A percentile compares a stretch with the other conserved stretches of the same genome.
Evolutionary conservation across 2,797 vertebrate species (phyloP).

Genomic region (Crax fasciolata): DNA sequence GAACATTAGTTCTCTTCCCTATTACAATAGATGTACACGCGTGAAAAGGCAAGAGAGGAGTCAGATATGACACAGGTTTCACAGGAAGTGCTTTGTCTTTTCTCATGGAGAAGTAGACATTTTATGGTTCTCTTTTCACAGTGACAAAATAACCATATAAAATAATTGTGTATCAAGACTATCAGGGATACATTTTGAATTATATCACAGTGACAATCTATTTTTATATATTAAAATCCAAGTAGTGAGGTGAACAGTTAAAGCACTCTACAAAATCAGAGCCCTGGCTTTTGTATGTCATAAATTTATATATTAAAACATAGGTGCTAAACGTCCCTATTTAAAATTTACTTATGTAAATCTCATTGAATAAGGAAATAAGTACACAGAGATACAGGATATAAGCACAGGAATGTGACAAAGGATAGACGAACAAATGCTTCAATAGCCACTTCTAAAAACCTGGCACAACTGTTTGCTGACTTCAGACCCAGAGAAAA

Average conservation of each 20-base stretch:
- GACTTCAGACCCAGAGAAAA: neutral
- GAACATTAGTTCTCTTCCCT: neutral
- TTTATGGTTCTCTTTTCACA: neutral
- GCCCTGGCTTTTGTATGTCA: neutral
- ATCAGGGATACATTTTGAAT: neutral
- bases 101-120: neutral
- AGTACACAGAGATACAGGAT: neutral
- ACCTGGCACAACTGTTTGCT: neutral
- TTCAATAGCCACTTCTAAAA: neutral
- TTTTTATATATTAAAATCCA: neutral
- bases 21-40: neutral
- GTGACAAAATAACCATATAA: neutral
- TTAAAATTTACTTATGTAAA: neutral
- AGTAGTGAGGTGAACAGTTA: neutral
- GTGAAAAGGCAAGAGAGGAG: constrained; percentile 13
- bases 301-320: neutral
- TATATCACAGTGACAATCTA: neutral
- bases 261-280: neutral
- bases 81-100: neutral
- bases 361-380: neutral
- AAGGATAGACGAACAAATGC: neutral
- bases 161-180: neutral
- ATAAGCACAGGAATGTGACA: neutral
- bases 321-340: neutral
- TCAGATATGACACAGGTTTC: neutral